Base-by-base conservation (phyloP, 2,797 vertebrate species). In the Hipposideros larvatus region DNA sequence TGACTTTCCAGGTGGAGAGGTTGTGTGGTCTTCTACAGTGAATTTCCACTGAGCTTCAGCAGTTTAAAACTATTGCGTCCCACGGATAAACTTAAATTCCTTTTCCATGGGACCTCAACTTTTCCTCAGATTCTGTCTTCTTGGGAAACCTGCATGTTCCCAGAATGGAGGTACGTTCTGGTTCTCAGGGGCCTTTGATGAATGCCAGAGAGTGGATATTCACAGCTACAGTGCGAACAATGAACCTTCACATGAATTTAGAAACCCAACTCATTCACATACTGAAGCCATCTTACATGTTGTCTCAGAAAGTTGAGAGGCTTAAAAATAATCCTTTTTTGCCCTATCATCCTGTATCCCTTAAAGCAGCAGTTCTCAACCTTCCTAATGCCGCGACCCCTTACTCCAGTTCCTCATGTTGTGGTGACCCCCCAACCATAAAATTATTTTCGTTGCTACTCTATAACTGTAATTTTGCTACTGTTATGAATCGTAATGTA, bases 61-160 rank as follows among this genome's bases (percentile, higher is more conserved):
- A 16, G 91, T n/a, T 21, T 24, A 51, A 91, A 55, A 18, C 46
- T 28, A 85, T 28, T 61, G 65, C 7, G 55, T 41, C 2, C 37
- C n/a, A 65, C 37, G 24, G 55, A 94, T 31, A 61, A 14, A 51
- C 4, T 4, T 7, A 75, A 63, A 61, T 31, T 2, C 7, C 31
- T 85, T 95, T 96, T 78, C 48, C 15, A 59, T 15, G 22, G 5
- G 19, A 71, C 53, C 8, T 79, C 41, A 78, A 59, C 51, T 51
- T 94, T 4, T 89, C 28, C 80, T 75, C 53, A 37, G 31, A 71
- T 86, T 68, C 37, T 83, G 87, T 88, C 41, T 95, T 14, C 53
- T 84, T 61, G 11, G 57, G 48, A 78, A 89, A 83, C 3, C 10
- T 84, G 24, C 0, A 61, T 26, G 71, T 75, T 18, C 19, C n/a